phyloP scores from a whole-genome alignment of 2,113 vertebrate species.

The Zosterops hypoxanthus region DNA sequence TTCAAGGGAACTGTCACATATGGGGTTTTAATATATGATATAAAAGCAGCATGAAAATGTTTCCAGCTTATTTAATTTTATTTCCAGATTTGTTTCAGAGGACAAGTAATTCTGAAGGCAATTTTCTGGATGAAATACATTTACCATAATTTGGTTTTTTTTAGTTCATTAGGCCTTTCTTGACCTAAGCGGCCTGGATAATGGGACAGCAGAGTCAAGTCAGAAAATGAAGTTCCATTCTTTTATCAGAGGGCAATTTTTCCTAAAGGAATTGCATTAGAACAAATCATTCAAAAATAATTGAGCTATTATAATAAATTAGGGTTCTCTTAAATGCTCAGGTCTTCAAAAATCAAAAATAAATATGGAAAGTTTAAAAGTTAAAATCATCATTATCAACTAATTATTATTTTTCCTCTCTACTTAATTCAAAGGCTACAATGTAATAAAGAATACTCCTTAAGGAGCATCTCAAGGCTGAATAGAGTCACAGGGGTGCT shows the following conservation, averaged over 20 bases:
- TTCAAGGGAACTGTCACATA: not conserved
- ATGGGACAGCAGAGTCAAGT: not conserved
- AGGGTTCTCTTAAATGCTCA: not conserved
- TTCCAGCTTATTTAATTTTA: slow-evolving; percentile 12
- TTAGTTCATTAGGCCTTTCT: not conserved
- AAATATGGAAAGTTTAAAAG: not conserved
- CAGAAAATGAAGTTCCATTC: not conserved
- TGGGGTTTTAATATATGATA: not conserved
- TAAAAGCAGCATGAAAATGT: not conserved
- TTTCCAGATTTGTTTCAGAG: slow-evolving; percentile 6
- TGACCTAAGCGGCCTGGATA: not conserved
- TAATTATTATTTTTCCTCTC: not conserved
- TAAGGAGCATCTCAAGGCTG: not conserved
- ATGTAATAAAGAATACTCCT: not conserved
- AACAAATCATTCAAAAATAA: slow-evolving; percentile 1
- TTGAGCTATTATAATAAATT: slow-evolving; percentile 2
- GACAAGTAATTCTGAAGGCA: not conserved
- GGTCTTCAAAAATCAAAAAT: not conserved
- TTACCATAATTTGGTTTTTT: not conserved
- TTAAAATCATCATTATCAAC: not conserved
- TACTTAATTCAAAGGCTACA: not conserved
- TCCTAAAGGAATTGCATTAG: not conserved
- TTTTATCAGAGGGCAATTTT: not conserved
- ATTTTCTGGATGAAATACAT: slow-evolving; percentile 25
- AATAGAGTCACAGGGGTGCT: not conserved